Evolutionary conservation across 2,888 invertebrate species (phyloP).

Genomic region (Drosophila lutescens): DNA sequence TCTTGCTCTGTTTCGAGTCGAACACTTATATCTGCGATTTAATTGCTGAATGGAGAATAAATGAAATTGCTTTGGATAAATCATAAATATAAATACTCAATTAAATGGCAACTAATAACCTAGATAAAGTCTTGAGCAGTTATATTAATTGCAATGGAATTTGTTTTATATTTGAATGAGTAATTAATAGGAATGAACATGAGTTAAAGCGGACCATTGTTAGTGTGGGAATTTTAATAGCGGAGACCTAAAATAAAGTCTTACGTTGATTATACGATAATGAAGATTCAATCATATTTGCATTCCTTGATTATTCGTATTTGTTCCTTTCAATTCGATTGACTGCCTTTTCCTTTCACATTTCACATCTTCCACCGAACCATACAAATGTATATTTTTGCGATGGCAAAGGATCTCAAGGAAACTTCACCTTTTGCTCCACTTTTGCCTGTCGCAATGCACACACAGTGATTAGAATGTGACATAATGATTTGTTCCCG

Average conservation of each 20-base stretch:
- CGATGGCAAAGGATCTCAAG: not conserved
- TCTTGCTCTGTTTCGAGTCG: slow-evolving; percentile 25
- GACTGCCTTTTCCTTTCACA: slow-evolving; percentile 2
- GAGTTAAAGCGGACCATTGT: not conserved
- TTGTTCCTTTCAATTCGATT: slow-evolving; percentile 19
- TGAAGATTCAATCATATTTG: slow-evolving; percentile 1
- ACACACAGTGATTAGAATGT: slow-evolving; percentile 52
- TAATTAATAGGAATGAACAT: not conserved
- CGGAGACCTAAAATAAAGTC: too few species aligned
- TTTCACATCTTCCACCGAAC: not conserved
- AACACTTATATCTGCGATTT: slow-evolving; percentile 28
- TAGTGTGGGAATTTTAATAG: not conserved
- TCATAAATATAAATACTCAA: slow-evolving; percentile 23
- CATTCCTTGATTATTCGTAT: not conserved
- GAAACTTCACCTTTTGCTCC: slow-evolving; percentile 42
- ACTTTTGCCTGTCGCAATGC: slow-evolving; percentile 38
- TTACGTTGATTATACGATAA: not conserved
- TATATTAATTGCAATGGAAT: slow-evolving; percentile 21
- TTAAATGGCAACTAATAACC: slow-evolving; percentile 38
- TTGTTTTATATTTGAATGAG: slow-evolving; percentile 12
- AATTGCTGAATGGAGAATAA: slow-evolving; percentile 41
- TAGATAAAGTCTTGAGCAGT: slow-evolving; percentile 27
- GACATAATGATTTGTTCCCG: slow-evolving; percentile 42
- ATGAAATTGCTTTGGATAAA: slow-evolving; percentile 21
- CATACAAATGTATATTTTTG: not conserved